A percentile compares a stretch with the other conserved stretches of the same genome.
These are phyloP conservation scores for Hirtodrosophila histrioides DNA, from an alignment of 2,888 invertebrate species.

Conservation along the genomic window DNA sequence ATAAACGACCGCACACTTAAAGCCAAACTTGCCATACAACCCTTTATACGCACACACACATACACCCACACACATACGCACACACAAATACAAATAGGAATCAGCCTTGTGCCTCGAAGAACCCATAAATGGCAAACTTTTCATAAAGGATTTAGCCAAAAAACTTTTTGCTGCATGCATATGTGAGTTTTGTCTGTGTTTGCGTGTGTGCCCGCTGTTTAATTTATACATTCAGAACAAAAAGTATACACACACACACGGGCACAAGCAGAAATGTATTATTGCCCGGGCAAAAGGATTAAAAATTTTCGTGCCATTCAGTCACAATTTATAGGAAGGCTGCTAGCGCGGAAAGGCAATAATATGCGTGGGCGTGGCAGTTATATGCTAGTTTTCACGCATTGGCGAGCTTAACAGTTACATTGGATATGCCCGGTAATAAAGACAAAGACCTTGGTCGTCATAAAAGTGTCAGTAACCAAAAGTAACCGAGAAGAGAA, in stretches of 20 bases:
- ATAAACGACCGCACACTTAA: constrained; percentile 35
- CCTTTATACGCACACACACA: constrained; percentile 17
- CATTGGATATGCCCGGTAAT: constrained; percentile 45
- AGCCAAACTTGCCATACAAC: constrained; percentile 10
- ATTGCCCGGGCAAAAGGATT: constrained; percentile 74
- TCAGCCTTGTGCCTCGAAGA: constrained; percentile 42
- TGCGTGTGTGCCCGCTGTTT: constrained; percentile 58
- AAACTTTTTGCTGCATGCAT: constrained; percentile 58
- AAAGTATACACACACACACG: constrained; percentile 29
- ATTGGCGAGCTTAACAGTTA: constrained; percentile 68
- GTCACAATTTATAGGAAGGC: constrained; percentile 41
- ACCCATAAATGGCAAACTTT: constrained; percentile 74
- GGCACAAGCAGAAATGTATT: constrained; percentile 50
- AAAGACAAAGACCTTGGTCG: constrained; percentile 46
- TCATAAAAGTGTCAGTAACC: constrained; percentile 47
- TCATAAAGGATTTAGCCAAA: constrained; percentile 75
- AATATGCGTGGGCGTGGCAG: constrained; percentile 42
- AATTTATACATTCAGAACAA: constrained; percentile 65
- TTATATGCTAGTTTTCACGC: constrained; percentile 70
- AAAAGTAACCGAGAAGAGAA: constrained; percentile 41
- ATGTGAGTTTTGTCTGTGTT: constrained; percentile 40
- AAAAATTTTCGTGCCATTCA: constrained; percentile 69
- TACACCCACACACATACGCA: constrained; percentile 15
- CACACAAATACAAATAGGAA: background rate
- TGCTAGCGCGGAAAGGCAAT: constrained; percentile 37